Evolutionary conservation across 2,113 vertebrate genomes (phyloP), one percentile per base, ranked within the genome.

Genomic region (Ploceus nigricollis): DNA sequence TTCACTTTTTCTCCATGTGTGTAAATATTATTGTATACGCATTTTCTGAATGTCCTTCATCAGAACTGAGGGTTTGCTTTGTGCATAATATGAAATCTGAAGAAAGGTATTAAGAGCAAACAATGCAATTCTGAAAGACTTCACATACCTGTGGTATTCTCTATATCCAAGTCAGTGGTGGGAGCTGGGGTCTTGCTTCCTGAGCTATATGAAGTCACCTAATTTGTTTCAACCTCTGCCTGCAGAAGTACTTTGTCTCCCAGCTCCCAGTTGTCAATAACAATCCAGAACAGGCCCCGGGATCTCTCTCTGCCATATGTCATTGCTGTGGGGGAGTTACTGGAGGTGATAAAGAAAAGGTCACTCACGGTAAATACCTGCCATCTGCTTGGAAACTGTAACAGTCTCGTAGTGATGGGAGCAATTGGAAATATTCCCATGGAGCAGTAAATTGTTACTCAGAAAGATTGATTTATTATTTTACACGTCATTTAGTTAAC

Each of bases 351-450:
- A 96, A 98, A 96, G 89, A 86, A 97, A 97, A 97, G 91, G 97
- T 97, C 94, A 92, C 85, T 92, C 90, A 94, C 18, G 47, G 97
- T 97, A 98, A 98, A 98, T 98, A 98, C 89, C 96, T 97, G 91
- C 98, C 98, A 98, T 98, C 98, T 98, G 98, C 93, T 98, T 97
- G 91, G 95, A 97, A 83, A 97, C 96, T 95, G 94, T 89, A 94
- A 75, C 90, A 96, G 94, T 85, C 91, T 92, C 69, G 9, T 90
- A 96, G 91, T 89, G 89, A 96, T 89, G 92, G 93, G 89, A 97
- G 96, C 96, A 94, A 97, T 97, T 97, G 97, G 96, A 95, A 90
- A 76, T 95, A 94, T 93, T 97, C 94, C 95, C 94, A 66, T 92
- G 94, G 87, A 98, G 95, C 95, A 96, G 96, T 98, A 98, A 97